Percentiles rank a stretch among this genome's conserved stretches.
These are phyloP conservation scores for Polypterus bichir DNA, from an alignment of 2,113 vertebrate species.

Conservation along the genomic window DNA sequence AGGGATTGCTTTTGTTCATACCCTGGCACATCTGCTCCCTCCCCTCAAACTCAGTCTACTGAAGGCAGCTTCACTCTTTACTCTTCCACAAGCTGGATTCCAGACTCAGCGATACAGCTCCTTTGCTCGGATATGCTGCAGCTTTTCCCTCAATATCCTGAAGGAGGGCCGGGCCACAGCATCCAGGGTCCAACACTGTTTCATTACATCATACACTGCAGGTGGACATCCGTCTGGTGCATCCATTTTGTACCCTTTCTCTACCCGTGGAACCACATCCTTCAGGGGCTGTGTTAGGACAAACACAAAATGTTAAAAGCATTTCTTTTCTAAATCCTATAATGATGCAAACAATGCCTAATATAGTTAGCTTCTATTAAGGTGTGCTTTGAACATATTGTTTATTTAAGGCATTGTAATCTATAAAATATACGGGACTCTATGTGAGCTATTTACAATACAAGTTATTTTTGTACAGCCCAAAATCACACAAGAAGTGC, in stretches of 20 bases:
- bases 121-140: constrained; percentile 70
- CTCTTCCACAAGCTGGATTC: constrained; percentile 16
- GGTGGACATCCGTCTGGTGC: constrained; percentile 77
- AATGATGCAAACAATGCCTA: background rate
- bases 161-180: constrained; percentile 70
- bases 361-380: too few relatives aligned
- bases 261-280: constrained; percentile 83
- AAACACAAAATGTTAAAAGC: background rate
- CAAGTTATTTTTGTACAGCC: too few relatives aligned
- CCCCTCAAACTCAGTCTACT: constrained; percentile 2
- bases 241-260: constrained; percentile 95
- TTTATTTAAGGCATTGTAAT: too few relatives aligned
- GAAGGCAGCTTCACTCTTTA: constrained; percentile 20
- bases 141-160: constrained; percentile 71
- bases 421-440: too few relatives aligned
- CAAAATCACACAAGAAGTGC: too few relatives aligned
- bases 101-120: constrained; percentile 79
- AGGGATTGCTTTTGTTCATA: constrained; percentile 31
- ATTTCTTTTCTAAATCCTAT: background rate
- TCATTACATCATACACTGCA: constrained; percentile 85
- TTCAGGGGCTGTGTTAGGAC: constrained; percentile 63
- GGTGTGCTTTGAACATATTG: background rate
- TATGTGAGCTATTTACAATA: too few relatives aligned
- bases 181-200: constrained; percentile 86
- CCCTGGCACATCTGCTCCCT: constrained; percentile 18